Conservation (phyloP, 2,113 vertebrate genomes). For the Athene noctua region DNA sequence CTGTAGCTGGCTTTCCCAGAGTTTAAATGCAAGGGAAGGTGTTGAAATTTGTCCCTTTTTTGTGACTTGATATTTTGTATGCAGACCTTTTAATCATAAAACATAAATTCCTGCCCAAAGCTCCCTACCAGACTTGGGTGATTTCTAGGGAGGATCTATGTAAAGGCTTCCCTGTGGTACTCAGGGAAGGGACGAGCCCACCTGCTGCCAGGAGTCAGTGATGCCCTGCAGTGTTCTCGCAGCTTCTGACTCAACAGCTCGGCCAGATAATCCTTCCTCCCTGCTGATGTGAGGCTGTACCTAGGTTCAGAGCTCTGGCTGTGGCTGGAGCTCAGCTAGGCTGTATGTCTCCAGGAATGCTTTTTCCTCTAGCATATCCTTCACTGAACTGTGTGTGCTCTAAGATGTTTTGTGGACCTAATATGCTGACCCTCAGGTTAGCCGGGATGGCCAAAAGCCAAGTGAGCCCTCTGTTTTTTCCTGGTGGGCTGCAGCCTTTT, state of each 20-base stretch:
- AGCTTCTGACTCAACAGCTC: background rate
- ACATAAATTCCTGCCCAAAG: background rate
- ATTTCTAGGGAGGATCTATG: background rate
- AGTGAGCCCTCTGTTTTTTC: background rate
- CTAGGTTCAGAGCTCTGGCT: background rate
- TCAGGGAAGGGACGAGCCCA: fast-evolving
- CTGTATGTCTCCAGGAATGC: background rate
- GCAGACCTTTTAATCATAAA: background rate
- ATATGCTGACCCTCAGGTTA: background rate
- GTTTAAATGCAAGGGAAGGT: background rate
- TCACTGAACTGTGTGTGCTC: background rate
- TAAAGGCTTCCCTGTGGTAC: background rate
- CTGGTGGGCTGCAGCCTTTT: background rate
- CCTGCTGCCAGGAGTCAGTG: background rate
- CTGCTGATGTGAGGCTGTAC: background rate
- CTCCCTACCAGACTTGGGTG: background rate
- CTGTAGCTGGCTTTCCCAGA: background rate
- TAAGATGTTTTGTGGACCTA: background rate
- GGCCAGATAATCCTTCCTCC: background rate
- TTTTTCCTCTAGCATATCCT: background rate
- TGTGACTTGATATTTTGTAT: background rate
- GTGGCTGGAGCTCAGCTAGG: background rate
- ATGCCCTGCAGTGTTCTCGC: background rate
- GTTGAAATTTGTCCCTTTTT: background rate
- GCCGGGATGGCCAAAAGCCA: background rate